phyloP scores from a whole-genome alignment of 1,140 invertebrate species.

The Sitodiplosis mosellana region DNA sequence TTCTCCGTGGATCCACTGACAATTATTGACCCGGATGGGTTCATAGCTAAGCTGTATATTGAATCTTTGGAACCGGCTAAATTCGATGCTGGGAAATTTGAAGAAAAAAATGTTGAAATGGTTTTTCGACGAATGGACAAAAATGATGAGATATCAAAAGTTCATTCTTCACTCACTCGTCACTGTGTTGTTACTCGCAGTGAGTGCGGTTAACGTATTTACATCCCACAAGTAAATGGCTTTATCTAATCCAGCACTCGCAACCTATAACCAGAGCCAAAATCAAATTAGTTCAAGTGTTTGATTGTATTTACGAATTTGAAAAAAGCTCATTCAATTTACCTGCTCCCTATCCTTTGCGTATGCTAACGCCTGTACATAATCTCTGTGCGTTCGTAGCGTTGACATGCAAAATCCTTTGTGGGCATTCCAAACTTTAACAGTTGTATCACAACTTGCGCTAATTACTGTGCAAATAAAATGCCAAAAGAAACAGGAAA shows the following conservation, averaged over 20 bases:
- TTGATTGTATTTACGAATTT: neutral
- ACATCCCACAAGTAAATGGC: slow-evolving; percentile 99
- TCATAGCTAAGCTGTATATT: slow-evolving; percentile 98
- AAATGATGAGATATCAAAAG: neutral
- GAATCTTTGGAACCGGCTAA: slow-evolving; percentile 94
- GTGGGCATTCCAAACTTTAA: slow-evolving; percentile 99
- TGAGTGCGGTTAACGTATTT: slow-evolving; percentile 91
- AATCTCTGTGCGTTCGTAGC: slow-evolving; percentile 93
- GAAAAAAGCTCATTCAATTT: too few relatives aligned
- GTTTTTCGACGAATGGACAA: neutral
- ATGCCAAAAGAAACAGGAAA: slow-evolving; percentile 3
- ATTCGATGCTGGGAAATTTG: slow-evolving; percentile 59
- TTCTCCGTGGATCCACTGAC: slow-evolving; percentile 96
- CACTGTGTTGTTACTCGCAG: slow-evolving; percentile 96
- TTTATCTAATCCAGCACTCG: slow-evolving; percentile 91
- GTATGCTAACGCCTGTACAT: slow-evolving; percentile 95
- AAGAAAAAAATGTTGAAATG: neutral
- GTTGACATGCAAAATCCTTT: slow-evolving; percentile 99
- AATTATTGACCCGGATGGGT: slow-evolving; percentile 84
- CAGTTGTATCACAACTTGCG: slow-evolving; percentile 96
- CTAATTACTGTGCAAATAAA: slow-evolving; percentile 68
- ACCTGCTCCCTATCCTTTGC: slow-evolving; percentile 89
- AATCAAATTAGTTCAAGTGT: neutral
- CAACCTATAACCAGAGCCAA: slow-evolving; percentile 37
- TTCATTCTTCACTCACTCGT: slow-evolving; percentile 61